Conservation (phyloP, 2,113 vertebrate genomes). For the Patagioenas fasciata region DNA sequence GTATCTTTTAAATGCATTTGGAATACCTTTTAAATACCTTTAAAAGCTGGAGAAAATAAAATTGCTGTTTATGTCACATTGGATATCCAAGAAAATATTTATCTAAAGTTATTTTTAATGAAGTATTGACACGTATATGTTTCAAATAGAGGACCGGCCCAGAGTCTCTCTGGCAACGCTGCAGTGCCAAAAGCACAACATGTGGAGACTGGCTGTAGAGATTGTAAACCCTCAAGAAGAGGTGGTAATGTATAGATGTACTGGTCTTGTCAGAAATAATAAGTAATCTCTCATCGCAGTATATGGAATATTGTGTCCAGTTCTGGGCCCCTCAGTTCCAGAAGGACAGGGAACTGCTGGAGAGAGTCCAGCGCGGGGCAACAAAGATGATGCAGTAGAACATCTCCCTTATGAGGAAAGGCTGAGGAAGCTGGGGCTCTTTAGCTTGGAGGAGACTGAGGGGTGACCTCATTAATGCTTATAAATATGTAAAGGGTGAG, state of each 20-base stretch:
- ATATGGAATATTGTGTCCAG: no score
- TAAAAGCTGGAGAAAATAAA: background rate
- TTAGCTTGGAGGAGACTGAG: no score
- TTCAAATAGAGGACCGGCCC: background rate
- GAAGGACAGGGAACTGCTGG: no score
- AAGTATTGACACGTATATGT: background rate
- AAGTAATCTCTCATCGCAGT: fast-evolving
- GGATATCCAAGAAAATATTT: background rate
- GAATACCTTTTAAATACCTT: background rate
- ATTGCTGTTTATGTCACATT: background rate
- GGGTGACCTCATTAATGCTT: no score
- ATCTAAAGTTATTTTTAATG: background rate
- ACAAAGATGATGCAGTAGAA: no score
- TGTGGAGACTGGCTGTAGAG: background rate
- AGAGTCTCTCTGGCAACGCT: background rate
- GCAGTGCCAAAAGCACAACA: background rate
- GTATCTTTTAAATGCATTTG: background rate
- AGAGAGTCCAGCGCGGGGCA: no score
- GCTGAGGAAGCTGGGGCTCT: no score
- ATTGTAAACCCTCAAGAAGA: background rate
- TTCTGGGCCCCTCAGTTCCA: no score
- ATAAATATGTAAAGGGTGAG: no score
- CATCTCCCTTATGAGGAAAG: no score
- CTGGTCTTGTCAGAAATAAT: background rate
- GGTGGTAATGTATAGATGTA: fast-evolving